Percentiles rank a stretch among this genome's conserved stretches.
These are phyloP conservation scores for Drosophila pandora DNA, from an alignment of 1,140 invertebrate genomes.

Conservation along the genomic window DNA sequence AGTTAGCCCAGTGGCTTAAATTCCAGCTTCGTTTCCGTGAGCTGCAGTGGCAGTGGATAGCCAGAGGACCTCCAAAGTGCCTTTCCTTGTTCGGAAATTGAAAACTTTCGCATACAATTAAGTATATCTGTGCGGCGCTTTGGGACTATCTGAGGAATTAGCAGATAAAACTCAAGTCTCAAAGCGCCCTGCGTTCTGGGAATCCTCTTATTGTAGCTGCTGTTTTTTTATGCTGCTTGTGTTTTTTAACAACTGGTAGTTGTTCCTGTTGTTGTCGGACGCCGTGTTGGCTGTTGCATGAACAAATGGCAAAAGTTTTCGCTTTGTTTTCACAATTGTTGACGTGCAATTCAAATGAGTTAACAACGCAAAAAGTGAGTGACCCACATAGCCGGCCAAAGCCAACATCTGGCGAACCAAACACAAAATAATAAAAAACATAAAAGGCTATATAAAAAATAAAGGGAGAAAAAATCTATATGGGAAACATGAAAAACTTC, in stretches of 20 bases:
- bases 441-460: constrained; percentile 17
- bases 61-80: neutral
- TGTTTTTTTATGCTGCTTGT: neutral
- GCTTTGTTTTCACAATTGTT: constrained; percentile 77
- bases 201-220: neutral
- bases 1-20: too few relatives aligned
- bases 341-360: constrained; percentile 80
- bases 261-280: constrained; percentile 31
- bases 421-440: constrained; percentile 20
- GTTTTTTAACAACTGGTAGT: constrained; percentile 3
- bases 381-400: constrained; percentile 62
- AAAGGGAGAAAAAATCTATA: constrained; percentile 10
- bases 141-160: constrained; percentile 44
- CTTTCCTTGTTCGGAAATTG: neutral
- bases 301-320: constrained; percentile 76
- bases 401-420: constrained; percentile 46
- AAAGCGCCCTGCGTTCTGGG: constrained; percentile 34
- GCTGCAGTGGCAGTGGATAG: neutral
- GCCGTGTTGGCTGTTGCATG: constrained; percentile 39
- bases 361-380: constrained; percentile 75
- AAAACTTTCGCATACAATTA: constrained; percentile 26
- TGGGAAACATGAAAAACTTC: constrained; percentile 41
- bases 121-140: constrained; percentile 9
- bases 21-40: neutral
- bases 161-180: constrained; percentile 26